phyloP scores from a whole-genome alignment of 2,888 invertebrate genomes.

The Cyclophora albipunctata region DNA sequence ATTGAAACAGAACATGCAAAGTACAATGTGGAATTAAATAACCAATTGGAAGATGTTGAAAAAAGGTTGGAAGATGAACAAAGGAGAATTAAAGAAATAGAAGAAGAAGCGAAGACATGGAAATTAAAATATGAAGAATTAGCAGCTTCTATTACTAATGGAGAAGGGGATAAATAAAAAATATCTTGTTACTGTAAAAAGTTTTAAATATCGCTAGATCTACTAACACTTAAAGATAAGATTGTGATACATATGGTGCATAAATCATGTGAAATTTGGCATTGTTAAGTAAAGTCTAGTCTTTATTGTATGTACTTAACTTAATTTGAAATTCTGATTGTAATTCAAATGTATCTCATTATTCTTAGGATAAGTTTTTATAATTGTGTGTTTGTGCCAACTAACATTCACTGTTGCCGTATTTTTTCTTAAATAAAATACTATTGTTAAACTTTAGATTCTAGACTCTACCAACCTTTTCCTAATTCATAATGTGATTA shows the following conservation, averaged over 20 bases:
- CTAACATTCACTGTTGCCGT: too few relatives aligned
- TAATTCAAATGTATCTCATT: too few relatives aligned
- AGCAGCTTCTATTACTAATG: slow-evolving; percentile 10
- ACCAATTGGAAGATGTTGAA: slow-evolving; percentile 32
- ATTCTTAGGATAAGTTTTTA: too few relatives aligned
- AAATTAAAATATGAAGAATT: slow-evolving; percentile 42
- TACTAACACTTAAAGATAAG: too few relatives aligned
- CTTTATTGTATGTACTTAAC: neutral
- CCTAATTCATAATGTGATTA: too few relatives aligned
- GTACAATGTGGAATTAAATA: slow-evolving; percentile 28
- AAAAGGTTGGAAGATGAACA: slow-evolving; percentile 35
- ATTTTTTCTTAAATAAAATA: too few relatives aligned
- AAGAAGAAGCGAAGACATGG: slow-evolving; percentile 44
- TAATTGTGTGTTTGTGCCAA: too few relatives aligned
- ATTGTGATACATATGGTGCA: neutral
- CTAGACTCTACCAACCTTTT: too few relatives aligned
- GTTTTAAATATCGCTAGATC: neutral
- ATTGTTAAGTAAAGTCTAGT: neutral
- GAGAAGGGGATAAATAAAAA: slow-evolving; percentile 33
- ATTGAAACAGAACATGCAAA: slow-evolving; percentile 28
- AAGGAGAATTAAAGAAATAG: slow-evolving; percentile 28
- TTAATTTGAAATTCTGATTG: too few relatives aligned
- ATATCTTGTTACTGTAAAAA: neutral
- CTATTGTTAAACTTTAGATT: too few relatives aligned
- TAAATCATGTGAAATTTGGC: neutral